phyloP scores from a whole-genome alignment of 2,797 vertebrate genomes.

The Oreortyx pictus region DNA sequence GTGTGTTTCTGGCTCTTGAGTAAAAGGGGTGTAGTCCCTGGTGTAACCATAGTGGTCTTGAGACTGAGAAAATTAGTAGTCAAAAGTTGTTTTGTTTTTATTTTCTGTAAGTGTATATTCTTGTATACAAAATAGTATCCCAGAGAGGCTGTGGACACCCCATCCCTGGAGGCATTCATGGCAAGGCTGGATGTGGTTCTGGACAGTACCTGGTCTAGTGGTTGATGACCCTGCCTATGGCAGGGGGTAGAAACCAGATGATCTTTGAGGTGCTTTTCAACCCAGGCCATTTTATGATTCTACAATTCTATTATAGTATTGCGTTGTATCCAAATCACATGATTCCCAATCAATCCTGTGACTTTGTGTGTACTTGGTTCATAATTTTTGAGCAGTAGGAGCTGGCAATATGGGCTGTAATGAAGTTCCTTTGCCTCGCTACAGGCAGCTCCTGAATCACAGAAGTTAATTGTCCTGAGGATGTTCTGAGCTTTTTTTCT shows the following conservation, averaged over 20 bases:
- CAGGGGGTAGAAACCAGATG: too few species aligned
- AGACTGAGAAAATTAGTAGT: neutral
- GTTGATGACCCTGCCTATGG: too few species aligned
- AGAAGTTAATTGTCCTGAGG: neutral
- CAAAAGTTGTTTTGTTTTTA: neutral
- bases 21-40: neutral
- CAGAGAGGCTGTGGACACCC: too few species aligned
- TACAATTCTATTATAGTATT: neutral
- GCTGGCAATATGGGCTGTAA: neutral
- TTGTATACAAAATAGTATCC: neutral
- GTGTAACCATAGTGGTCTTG: accelerated
- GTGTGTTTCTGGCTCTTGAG: neutral
- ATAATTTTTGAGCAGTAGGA: neutral
- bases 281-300: too few species aligned
- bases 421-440: neutral
- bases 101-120: slow-evolving; percentile 45
- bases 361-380: neutral
- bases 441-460: neutral
- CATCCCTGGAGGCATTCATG: too few species aligned
- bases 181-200: too few species aligned
- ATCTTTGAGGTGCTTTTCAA: too few species aligned
- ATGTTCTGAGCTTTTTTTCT: neutral
- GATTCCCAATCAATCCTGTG: neutral
- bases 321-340: neutral
- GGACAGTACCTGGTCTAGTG: too few species aligned